Percentiles rank a stretch among this genome's conserved stretches.
Conservation (phyloP, 2,888 invertebrate species). For the Xestoiulus laeticollis region DNA sequence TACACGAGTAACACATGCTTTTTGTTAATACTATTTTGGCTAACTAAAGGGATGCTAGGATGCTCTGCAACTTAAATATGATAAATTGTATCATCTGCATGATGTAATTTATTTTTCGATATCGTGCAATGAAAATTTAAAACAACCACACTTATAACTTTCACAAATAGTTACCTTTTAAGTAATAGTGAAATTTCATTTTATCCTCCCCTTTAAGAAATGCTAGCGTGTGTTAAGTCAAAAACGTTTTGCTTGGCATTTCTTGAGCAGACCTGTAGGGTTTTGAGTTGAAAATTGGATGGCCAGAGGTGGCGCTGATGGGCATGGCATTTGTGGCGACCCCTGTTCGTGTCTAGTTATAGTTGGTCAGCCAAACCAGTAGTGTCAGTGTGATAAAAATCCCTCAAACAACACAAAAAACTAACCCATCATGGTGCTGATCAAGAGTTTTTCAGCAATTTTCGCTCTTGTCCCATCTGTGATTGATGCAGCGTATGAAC, state of each 20-base stretch:
- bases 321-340: neutral
- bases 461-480: slow-evolving; percentile 47
- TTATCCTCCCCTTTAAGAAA: neutral
- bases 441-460: slow-evolving; percentile 44
- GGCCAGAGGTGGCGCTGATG: neutral
- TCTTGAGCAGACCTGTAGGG: neutral
- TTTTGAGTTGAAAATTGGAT: slow-evolving; percentile 35
- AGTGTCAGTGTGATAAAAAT: slow-evolving; percentile 39
- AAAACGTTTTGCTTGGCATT: neutral
- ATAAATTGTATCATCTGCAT: too few species aligned
- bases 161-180: neutral
- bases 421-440: neutral
- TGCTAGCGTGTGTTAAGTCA: neutral
- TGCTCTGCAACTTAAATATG: too few species aligned
- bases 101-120: too few species aligned
- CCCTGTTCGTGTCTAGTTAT: neutral
- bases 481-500: slow-evolving; percentile 53
- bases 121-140: too few species aligned
- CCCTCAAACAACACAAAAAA: slow-evolving; percentile 6
- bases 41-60: too few species aligned
- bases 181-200: neutral
- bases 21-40: too few species aligned
- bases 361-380: slow-evolving; percentile 35
- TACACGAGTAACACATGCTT: too few species aligned
- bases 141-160: neutral